A percentile compares a stretch with the other conserved stretches of the same genome.
Conservation (phyloP, 2,797 vertebrate genomes). For the Emys orbicularis region DNA sequence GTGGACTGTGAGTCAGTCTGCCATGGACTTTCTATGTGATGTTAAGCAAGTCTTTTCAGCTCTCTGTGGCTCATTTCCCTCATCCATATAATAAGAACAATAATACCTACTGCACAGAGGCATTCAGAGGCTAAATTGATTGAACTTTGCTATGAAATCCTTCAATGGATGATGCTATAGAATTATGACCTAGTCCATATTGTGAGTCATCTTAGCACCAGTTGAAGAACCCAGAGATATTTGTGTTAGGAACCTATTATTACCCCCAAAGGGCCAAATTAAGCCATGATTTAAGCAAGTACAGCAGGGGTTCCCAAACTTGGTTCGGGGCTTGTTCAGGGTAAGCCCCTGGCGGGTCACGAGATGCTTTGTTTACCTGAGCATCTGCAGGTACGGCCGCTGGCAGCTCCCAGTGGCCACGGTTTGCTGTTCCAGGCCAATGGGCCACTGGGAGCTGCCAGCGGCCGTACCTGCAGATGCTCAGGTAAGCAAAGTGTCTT, state of each 20-base stretch:
- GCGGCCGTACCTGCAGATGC: too few species aligned
- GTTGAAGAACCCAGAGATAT: background rate
- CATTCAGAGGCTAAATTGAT: background rate
- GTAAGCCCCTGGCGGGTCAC: too few species aligned
- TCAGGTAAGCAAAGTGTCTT: too few species aligned
- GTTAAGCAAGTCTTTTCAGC: background rate
- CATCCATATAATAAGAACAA: background rate
- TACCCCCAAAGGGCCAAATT: background rate
- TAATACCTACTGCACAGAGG: background rate
- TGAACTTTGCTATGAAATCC: background rate
- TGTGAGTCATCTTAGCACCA: background rate
- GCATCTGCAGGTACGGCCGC: too few species aligned
- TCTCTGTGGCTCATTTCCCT: background rate
- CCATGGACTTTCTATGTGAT: accelerated
- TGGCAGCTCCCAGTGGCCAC: too few species aligned
- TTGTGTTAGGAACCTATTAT: background rate
- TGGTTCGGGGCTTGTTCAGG: too few species aligned
- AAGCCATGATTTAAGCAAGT: background rate
- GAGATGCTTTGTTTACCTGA: too few species aligned
- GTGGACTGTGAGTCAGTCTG: background rate
- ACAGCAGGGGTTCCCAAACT: too few species aligned
- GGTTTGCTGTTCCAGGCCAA: too few species aligned
- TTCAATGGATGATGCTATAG: background rate
- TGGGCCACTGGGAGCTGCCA: too few species aligned
- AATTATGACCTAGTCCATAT: background rate